Evolutionary conservation across 2,888 invertebrate genomes (phyloP).

Genomic region (Steinernema carpocapsae): DNA sequence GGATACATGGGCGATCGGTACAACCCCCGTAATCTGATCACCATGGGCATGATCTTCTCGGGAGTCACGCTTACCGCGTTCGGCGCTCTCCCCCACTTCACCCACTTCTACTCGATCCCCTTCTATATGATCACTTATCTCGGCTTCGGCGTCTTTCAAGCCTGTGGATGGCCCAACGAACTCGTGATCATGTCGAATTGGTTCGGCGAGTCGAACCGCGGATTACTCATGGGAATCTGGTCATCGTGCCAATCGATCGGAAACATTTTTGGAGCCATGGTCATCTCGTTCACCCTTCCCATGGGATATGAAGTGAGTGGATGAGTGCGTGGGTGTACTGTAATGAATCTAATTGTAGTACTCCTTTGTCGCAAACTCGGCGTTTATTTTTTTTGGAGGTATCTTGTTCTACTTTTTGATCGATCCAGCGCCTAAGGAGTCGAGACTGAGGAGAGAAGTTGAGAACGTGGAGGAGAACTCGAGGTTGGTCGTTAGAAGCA

Average conservation of each 20-base stretch:
- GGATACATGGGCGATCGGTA: conserved; percentile 72
- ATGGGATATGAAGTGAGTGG: conserved; percentile 71
- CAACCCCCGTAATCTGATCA: conserved; percentile 70
- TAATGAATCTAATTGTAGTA: conserved; percentile 64
- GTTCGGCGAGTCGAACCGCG: conserved; percentile 71
- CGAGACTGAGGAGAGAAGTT: neutral
- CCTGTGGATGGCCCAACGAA: conserved; percentile 72
- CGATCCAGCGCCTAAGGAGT: conserved; percentile 69
- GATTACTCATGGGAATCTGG: conserved; percentile 72
- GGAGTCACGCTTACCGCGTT: conserved; percentile 71
- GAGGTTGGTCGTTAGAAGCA: neutral
- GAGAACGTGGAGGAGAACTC: conserved; percentile 14
- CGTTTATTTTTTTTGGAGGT: conserved; percentile 70
- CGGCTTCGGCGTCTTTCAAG: conserved; percentile 72
- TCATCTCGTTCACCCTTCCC: conserved; percentile 70
- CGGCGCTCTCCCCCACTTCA: conserved; percentile 71
- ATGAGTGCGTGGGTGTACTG: neutral
- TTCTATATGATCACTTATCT: conserved; percentile 71
- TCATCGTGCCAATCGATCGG: conserved; percentile 73
- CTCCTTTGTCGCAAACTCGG: conserved; percentile 71
- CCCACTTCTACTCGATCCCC: conserved; percentile 70
- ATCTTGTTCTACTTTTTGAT: conserved; percentile 70
- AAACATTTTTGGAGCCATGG: conserved; percentile 72
- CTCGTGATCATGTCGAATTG: conserved; percentile 73
- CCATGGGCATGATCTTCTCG: conserved; percentile 71